A percentile compares a stretch with the other conserved stretches of the same genome.
phyloP scores from a whole-genome alignment of 1,140 invertebrate genomes.

The Zeugodacus cucurbitae region DNA sequence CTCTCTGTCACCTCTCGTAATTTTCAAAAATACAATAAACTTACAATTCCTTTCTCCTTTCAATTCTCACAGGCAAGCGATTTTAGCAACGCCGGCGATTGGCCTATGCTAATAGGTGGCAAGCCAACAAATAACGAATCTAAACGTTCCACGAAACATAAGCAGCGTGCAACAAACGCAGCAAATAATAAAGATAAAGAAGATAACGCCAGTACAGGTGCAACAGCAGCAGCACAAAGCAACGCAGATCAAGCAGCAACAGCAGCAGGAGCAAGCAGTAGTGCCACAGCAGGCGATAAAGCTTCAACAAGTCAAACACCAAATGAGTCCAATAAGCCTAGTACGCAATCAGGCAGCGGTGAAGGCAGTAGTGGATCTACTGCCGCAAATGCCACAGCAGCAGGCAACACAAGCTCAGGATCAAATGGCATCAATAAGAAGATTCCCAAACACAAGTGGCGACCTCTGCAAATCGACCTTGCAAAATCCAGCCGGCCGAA shows the following conservation, averaged over 20 bases:
- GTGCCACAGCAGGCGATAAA: not conserved
- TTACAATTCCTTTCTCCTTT: not conserved
- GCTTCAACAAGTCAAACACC: not conserved
- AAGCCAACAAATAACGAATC: conserved; percentile 63
- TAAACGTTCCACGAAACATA: conserved; percentile 55
- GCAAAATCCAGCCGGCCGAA: conserved; percentile 68
- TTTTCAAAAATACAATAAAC: not conserved
- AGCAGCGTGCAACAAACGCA: conserved; percentile 48
- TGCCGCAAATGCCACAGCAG: conserved; percentile 48
- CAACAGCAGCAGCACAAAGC: not conserved
- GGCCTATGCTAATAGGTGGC: conserved; percentile 75
- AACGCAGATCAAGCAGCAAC: conserved; percentile 1
- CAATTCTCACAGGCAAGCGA: conserved; percentile 71
- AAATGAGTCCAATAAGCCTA: conserved; percentile 8
- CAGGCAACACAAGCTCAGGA: conserved; percentile 49
- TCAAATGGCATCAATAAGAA: conserved; percentile 61
- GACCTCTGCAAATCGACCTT: conserved; percentile 78
- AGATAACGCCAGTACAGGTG: not conserved
- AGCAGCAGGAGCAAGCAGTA: conserved; percentile 36
- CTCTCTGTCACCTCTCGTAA: not conserved
- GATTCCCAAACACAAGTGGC: conserved; percentile 80
- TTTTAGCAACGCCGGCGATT: conserved; percentile 80
- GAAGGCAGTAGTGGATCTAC: conserved; percentile 51
- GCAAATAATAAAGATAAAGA: conserved; percentile 33
- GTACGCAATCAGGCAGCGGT: conserved; percentile 19